Evolutionary conservation across 2,888 invertebrate species (phyloP), one percentile per base, ranked within the genome.

Genomic region (Epinotia brunnichana): DNA sequence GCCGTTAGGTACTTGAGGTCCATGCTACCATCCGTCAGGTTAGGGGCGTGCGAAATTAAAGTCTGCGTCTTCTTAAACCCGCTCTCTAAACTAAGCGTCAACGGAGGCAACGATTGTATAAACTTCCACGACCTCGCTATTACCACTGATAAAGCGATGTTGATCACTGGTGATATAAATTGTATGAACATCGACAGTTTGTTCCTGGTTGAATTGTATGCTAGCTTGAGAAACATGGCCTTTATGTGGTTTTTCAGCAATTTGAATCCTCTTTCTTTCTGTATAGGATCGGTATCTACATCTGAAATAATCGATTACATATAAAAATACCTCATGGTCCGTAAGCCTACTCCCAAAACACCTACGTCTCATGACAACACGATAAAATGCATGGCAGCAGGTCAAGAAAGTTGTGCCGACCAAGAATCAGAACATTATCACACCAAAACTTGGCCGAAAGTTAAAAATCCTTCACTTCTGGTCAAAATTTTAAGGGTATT

Each of bases 51-150:
- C 3, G 92, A 88, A 57, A 93, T 39, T 2, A 93, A 76, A 2
- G 91, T 91, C 76, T 91, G 82, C 0, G 93, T 92, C 0, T 76
- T 75, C 51, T 76, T 78, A 75, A 91, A 93, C 0, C 90, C 90
- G 70, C 94, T 87, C 71, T 88, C 82, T 35, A 96, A 85, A 29
- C 90, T 91, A 24, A 96, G 89, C 0, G 85, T 84, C 74, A 96
- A 85, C 0, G 95, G 89, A 0, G 96, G 95, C n/a, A 96, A 87
- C 76, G 95, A 93, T 0, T 88, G 85, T 62, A 93, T 82, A 71
- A 93, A 93, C 75, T 88, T 88, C 93, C 93, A 93, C 13, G 92
- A 91, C 70, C 92, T 84, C 0, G 92, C 82, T 76, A 93, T 91
- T 11, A 88, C 72, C 41, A 93, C 92, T 7, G 93, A 91, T 80